Evolutionary conservation across 2,797 vertebrate genomes (phyloP).

Genomic region (Hypotaenidia philippensis): DNA sequence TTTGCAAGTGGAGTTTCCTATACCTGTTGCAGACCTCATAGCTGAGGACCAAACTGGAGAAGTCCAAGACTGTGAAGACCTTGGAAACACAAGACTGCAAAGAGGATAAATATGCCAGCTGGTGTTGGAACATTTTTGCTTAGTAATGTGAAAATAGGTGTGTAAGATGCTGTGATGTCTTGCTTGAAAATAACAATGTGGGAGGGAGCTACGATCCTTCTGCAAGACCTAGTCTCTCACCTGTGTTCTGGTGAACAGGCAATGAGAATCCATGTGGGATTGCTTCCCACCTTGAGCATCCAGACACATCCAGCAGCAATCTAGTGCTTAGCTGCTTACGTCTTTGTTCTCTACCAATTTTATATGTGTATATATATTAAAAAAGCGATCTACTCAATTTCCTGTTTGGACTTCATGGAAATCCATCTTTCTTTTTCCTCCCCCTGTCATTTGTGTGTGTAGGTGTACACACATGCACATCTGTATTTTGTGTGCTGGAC

Average conservation of each 20-base stretch:
- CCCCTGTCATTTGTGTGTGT: neutral
- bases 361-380: neutral
- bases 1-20: neutral
- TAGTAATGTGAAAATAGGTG: neutral
- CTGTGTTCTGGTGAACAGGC: neutral
- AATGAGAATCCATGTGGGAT: neutral
- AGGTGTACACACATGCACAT: neutral
- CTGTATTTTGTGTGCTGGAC: neutral
- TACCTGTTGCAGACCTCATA: neutral
- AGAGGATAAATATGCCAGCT: neutral
- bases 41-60: neutral
- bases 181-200: neutral
- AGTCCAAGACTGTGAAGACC: neutral
- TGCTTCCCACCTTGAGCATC: neutral
- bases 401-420: slow-evolving; percentile 35
- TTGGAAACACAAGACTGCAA: neutral
- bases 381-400: slow-evolving; percentile 26
- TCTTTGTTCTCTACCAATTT: neutral
- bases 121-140: neutral
- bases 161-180: neutral
- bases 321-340: neutral
- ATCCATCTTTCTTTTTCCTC: neutral
- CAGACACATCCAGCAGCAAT: neutral
- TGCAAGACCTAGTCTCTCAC: neutral
- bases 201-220: neutral